These are phyloP conservation scores for Diploscapter pachys DNA, from an alignment of 1,140 invertebrate species.

Conservation along the genomic window DNA sequence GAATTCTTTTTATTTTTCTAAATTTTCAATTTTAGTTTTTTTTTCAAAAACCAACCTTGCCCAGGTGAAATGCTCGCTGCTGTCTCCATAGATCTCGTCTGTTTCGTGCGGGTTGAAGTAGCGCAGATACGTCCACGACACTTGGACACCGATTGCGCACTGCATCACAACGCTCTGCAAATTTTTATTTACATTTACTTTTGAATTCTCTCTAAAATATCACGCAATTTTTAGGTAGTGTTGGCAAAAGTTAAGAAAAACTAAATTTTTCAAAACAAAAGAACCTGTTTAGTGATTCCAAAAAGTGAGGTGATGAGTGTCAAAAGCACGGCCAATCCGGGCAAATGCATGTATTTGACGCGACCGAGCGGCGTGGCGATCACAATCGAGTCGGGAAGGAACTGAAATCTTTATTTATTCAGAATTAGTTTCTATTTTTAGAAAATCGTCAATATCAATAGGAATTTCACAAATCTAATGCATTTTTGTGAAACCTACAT, in stretches of 20 bases:
- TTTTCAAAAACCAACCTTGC: conserved; percentile 34
- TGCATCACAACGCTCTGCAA: conserved; percentile 28
- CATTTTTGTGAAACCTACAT: no score
- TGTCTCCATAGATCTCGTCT: conserved; percentile 38
- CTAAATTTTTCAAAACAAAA: conserved; percentile 10
- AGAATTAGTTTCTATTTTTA: background rate
- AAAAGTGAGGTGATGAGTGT: conserved; percentile 33
- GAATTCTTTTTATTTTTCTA: background rate
- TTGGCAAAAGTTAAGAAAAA: background rate
- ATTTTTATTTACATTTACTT: background rate
- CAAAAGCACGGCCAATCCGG: conserved; percentile 30
- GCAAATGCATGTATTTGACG: conserved; percentile 55
- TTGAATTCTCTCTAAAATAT: background rate
- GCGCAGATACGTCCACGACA: conserved; percentile 54
- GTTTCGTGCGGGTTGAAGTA: conserved; percentile 46
- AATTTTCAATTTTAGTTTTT: conserved; percentile 1
- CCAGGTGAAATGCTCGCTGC: conserved; percentile 45
- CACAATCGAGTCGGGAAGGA: conserved; percentile 51
- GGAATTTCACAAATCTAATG: no score
- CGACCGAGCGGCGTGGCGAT: conserved; percentile 50
- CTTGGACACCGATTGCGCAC: conserved; percentile 44
- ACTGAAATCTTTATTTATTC: conserved; percentile 36
- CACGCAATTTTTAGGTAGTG: background rate
- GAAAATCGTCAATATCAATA: background rate
- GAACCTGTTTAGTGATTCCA: conserved; percentile 37